Percentiles rank a stretch among this genome's conserved stretches.
These are phyloP conservation scores for Drosophila pseudotalamancana DNA, from an alignment of 2,888 invertebrate species.

Conservation along the genomic window DNA sequence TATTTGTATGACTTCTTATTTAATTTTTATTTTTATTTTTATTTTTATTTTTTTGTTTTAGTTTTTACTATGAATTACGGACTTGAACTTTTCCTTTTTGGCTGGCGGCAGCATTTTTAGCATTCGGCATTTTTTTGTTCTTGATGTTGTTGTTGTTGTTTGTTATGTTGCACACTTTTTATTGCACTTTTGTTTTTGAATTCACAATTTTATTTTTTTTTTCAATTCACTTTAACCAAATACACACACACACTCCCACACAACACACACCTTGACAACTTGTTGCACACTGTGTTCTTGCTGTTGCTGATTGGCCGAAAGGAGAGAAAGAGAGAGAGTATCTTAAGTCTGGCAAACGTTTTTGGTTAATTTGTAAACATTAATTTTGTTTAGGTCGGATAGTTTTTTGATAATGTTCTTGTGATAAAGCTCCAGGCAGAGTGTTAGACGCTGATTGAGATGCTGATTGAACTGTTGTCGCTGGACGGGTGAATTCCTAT, in stretches of 20 bases:
- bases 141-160: background rate
- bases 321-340: no score
- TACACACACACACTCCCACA: background rate
- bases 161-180: conserved; percentile 16
- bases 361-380: conserved; percentile 62
- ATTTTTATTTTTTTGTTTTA: background rate
- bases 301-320: no score
- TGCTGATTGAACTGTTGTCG: conserved; percentile 63
- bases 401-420: conserved; percentile 75
- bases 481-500: conserved; percentile 16
- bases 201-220: background rate
- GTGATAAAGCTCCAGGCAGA: conserved; percentile 74
- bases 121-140: conserved; percentile 49
- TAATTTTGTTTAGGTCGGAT: conserved; percentile 47
- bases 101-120: conserved; percentile 32
- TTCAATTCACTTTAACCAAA: no score
- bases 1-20: no score
- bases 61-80: conserved; percentile 39
- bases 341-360: conserved; percentile 64
- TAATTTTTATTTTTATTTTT: conserved; percentile 3
- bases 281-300: conserved; percentile 37
- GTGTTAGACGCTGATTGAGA: conserved; percentile 65
- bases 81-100: conserved; percentile 42
- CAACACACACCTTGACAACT: conserved; percentile 18
- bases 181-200: conserved; percentile 33